Evolutionary conservation across 35 echinoderm and acorn worm genomes (phyloP), one percentile per base, ranked within the genome.

Genomic region (Eucidaris tribuloides): DNA sequence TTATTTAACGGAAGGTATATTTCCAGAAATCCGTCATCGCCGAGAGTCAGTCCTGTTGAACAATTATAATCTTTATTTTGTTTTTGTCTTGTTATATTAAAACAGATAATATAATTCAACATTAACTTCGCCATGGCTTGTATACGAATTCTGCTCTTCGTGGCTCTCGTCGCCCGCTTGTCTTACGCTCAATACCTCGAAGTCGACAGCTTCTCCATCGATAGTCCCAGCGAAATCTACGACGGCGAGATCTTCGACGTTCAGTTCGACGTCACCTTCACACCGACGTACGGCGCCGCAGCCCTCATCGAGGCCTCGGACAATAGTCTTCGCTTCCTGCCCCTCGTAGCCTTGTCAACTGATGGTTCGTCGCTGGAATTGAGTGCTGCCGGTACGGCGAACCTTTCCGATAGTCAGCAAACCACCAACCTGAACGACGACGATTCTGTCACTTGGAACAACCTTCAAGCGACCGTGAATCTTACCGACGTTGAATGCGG

Each of bases 401-500:
- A 60, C 5, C 57, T 87, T 0, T 63, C 85, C 1, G 22, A 38
- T 3, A 22, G 15, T 40, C 72, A 80, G 41, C 72, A 80, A 28
- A 63, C 57, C 14, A 65, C 59, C 2, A 15, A 38, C 34, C 22
- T 87, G 15, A 87, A 72, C 5, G 85, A 87, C 28, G 85, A 76
- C n/a, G 56, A 29, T 19, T 45, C 74, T 46, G 77, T 80, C 5
- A 87, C 74, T 17, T 87, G 85, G 85, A 46, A 17, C 58, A 44
- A 42, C 22, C 57, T 87, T 25, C 0, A 41, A 25, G 28, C 65
- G 22, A 45, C 64, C 7, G 27, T 79, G 36, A 54, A 87, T 28
- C 76, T 87, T 22, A 80, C 85, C 37, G 29, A 80, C 52, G 24
- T 63, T 11, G 85, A 80, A 14, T 87, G 85, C 39, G 77, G 85